These are phyloP conservation scores for Chaunax sp. DNA, from an alignment of 2,797 vertebrate species.

Conservation along the genomic window DNA sequence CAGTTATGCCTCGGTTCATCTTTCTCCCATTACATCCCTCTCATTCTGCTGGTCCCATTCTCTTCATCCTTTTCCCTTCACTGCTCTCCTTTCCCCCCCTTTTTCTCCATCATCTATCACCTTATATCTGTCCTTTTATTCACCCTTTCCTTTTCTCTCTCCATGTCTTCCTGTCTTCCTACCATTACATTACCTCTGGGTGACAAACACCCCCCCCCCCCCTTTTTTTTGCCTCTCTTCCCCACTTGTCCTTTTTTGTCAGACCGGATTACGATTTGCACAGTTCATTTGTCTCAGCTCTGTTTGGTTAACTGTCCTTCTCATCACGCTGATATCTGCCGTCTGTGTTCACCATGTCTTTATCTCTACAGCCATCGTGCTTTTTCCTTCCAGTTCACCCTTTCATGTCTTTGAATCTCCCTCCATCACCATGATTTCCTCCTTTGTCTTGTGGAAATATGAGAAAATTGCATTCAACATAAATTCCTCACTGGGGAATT, in stretches of 20 bases:
- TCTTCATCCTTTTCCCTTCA: background rate
- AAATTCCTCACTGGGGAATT: constrained; percentile 8
- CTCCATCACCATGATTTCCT: constrained; percentile 5
- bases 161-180: constrained; percentile 9
- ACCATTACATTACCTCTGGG: constrained; percentile 6
- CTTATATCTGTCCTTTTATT: background rate
- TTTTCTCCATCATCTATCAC: background rate
- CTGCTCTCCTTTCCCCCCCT: background rate
- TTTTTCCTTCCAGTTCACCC: constrained; percentile 8
- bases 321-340: constrained; percentile 24
- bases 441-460: constrained; percentile 14
- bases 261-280: constrained; percentile 42
- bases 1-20: constrained; percentile 11
- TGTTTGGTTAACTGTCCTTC: constrained; percentile 37
- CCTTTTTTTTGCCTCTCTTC: background rate
- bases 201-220: background rate
- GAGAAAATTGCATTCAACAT: background rate
- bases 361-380: background rate
- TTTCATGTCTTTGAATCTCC: background rate
- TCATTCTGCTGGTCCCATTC: background rate
- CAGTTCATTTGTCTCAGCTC: constrained; percentile 37
- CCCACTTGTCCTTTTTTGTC: constrained; percentile 27
- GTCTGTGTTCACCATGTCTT: constrained; percentile 8
- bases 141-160: background rate
- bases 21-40: constrained; percentile 17